Conservation (phyloP, 2,888 invertebrate species). For the Ceratothoa steindachneri region DNA sequence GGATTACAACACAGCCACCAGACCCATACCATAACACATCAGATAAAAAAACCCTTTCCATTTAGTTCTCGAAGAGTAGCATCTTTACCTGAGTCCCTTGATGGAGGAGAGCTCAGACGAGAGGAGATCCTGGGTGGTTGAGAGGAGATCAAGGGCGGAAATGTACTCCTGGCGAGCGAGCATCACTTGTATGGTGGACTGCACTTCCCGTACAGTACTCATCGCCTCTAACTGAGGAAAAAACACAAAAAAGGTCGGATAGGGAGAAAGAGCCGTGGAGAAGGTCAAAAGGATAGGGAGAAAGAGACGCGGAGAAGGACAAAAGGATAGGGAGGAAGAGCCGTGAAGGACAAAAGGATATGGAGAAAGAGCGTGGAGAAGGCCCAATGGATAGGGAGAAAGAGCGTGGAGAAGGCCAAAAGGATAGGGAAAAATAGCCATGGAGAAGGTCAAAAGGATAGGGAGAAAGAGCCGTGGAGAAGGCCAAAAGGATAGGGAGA, state of each 20-base stretch:
- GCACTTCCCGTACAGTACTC: conserved; percentile 94
- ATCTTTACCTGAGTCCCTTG: conserved; percentile 76
- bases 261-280: background rate
- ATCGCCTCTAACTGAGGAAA: conserved; percentile 69
- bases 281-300: background rate
- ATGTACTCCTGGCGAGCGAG: conserved; percentile 73
- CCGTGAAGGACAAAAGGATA: too few relatives aligned
- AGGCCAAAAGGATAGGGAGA: too few relatives aligned
- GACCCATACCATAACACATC: too few relatives aligned
- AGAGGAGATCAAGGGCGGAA: conserved; percentile 59
- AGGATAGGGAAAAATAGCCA: too few relatives aligned
- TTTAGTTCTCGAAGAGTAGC: too few relatives aligned
- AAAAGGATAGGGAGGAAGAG: background rate
- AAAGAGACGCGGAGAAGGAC: background rate
- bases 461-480: too few relatives aligned
- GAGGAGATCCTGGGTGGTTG: conserved; percentile 91
- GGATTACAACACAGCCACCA: too few relatives aligned
- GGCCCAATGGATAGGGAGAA: too few relatives aligned
- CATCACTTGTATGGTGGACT: conserved; percentile 90
- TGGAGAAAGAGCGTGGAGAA: too few relatives aligned
- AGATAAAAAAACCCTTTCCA: too few relatives aligned
- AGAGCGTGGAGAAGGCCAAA: too few relatives aligned
- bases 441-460: too few relatives aligned
- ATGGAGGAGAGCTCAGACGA: conserved; percentile 84
- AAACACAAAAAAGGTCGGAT: background rate